Evolutionary conservation across 2,888 invertebrate genomes (phyloP), one percentile per base, ranked within the genome.

Genomic region (Drosophila hamatofila): DNA sequence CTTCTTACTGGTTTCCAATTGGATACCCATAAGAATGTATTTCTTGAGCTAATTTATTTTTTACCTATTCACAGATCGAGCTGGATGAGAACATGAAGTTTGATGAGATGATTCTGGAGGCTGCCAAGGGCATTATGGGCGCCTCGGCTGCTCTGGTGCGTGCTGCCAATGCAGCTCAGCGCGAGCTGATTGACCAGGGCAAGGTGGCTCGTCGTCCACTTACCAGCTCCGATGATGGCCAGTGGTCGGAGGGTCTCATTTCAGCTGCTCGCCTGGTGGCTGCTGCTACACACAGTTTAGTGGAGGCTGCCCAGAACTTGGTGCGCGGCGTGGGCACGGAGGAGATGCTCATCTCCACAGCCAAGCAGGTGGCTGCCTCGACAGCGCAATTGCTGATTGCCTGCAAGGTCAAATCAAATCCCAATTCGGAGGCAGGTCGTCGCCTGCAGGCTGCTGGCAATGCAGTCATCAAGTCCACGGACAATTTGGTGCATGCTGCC

Each of bases 331-430:
- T 96, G 14, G 97, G 97, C 56, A 96, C 97, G 16, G 99, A 99
- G 93, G 99, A 99, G 93, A 96, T 98, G 91, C 94, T 99, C 33
- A 98, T 99, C 78, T 98, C 98, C 1, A 97, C 98, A 21, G 99
- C 99, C 4, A 96, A 98, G 87, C 97, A 97, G 93, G 98, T 99
- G 11, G 99, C 99, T 8, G 97, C 98, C 57, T 98, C 98, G 1
- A 99, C 99, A 0, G 99, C 99, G 0, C 99, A 99, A 91, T 94
- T 99, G 63, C 93, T 99, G 59, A 98, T 99, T 51, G 99, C 99
- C 0, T 99, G 99, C 94, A 98, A 99, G 94, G 99, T 99, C 66
- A 99, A 99, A 93, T 98, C 99, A 0, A 99, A 99, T 93, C 97
- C 98, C 1, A 97, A 98, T 71, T 98, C 98, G 9, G 97, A 98